These are phyloP conservation scores for Ichneumoninae sp. DNA, from an alignment of 2,888 invertebrate genomes.

Conservation along the genomic window DNA sequence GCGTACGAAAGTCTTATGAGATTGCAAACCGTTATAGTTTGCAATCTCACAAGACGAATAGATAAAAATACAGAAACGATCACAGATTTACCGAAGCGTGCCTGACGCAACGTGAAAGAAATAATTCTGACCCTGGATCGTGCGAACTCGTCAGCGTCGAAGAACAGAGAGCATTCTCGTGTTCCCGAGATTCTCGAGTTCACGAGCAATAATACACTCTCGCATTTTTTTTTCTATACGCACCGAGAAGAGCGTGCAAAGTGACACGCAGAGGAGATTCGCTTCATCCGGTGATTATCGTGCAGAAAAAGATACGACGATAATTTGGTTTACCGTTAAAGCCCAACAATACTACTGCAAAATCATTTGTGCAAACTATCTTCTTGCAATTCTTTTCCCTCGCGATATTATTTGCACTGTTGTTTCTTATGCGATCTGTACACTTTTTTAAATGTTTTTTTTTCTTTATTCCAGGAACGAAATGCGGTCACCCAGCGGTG, in stretches of 20 bases:
- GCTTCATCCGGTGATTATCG: constrained; percentile 58
- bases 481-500: constrained; percentile 94
- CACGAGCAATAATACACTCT: constrained; percentile 36
- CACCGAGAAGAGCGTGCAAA: constrained; percentile 4
- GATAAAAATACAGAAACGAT: background rate
- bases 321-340: constrained; percentile 33
- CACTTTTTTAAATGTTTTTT: constrained; percentile 10
- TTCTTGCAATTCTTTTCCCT: background rate
- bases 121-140: constrained; percentile 45
- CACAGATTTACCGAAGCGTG: background rate
- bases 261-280: constrained; percentile 54
- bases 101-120: constrained; percentile 13
- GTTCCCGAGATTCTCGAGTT: constrained; percentile 38
- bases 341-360: background rate
- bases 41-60: background rate
- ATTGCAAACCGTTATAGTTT: background rate
- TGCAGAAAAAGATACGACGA: constrained; percentile 20
- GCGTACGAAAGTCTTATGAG: background rate
- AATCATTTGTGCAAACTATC: constrained; percentile 5
- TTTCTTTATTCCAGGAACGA: constrained; percentile 83
- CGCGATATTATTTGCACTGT: background rate
- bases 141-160: constrained; percentile 36
- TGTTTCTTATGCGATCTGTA: background rate
- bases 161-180: constrained; percentile 31
- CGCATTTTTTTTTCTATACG: constrained; percentile 19